Base-by-base conservation (phyloP, 2,797 vertebrate species). In the Scomberomorus guttatus region DNA sequence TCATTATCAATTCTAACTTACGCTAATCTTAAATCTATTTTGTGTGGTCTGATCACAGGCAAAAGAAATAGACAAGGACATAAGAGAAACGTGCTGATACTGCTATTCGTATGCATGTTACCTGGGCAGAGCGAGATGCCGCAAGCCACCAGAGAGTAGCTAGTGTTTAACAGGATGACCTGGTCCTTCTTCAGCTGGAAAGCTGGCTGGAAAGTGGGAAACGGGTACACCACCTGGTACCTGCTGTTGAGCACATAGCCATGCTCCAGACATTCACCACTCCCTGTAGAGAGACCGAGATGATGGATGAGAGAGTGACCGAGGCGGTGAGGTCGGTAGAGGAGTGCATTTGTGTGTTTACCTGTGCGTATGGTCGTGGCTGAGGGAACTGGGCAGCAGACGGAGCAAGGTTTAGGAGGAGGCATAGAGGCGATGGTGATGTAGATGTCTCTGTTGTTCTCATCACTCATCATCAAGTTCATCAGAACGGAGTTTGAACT, bases 111-210 rank as follows among this genome's bases (percentile, higher is more conserved):
- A 64, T 44, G 5, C n/a, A n/a, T n/a, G 6, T 84, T 87, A 96
- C 95, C 95, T 79, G 91, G 69, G 86, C 94, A 95, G 73, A 97
- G 96, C 0, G 97, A 97, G 89, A 99, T 95, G 0, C 96, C 96
- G 0, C 97, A 99, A 75, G 97, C 97, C 84, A 99, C 97, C 71
- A 99, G 92, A 9, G 97, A 98, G 91, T 97, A 99, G 93, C 97
- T 98, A 58, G 97, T 99, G 92, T 99, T 99, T 54, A 99, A 94
- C 68, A 99, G 91, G 80, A 99, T 96, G 73, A 99, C 97, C 89
- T 98, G 97, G 89, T 99, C 97, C 91, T 97, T 97, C 92, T 98
- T 98, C 79, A 99, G 95, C 90, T 99, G 97, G 90, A 99, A 97
- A 56, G 97, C 97, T 0, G 97, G 97, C 89, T 99, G 97, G 93